Percentiles rank a stretch among this genome's conserved stretches.
phyloP scores from a whole-genome alignment of 2,888 invertebrate genomes.

The Scrobipalpa atriplicella region DNA sequence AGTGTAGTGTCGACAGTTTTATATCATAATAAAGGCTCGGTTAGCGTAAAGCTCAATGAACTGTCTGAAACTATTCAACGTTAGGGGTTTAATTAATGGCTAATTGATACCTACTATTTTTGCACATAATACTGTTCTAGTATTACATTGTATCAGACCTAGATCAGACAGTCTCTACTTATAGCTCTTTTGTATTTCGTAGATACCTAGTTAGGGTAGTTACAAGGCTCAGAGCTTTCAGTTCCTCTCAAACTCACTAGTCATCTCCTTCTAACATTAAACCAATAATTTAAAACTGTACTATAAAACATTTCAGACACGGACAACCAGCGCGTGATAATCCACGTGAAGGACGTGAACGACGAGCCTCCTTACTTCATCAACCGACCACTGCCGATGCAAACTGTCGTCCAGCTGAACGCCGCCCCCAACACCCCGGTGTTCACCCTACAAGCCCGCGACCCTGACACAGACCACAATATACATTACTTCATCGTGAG shows the following conservation, averaged over 20 bases:
- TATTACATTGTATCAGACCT: no score
- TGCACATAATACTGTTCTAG: no score
- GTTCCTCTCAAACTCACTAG: neutral
- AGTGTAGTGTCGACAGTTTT: neutral
- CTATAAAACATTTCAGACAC: constrained; percentile 86
- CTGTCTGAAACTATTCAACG: neutral
- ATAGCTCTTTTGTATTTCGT: no score
- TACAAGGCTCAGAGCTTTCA: no score
- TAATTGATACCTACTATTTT: no score
- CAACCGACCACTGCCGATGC: constrained; percentile 98
- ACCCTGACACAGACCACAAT: constrained; percentile 98
- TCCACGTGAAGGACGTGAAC: constrained; percentile 97
- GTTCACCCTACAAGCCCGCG: constrained; percentile 97
- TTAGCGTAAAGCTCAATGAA: neutral
- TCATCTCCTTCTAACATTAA: neutral
- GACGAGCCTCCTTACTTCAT: constrained; percentile 99
- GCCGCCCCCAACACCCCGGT: constrained; percentile 98
- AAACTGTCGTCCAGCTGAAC: constrained; percentile 97
- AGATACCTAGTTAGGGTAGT: no score
- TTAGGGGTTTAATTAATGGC: neutral
- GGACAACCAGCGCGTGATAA: constrained; percentile 97
- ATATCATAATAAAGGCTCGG: neutral
- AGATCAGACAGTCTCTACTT: no score
- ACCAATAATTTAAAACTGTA: neutral
- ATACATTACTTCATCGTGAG: constrained; percentile 98